Evolutionary conservation across 2,797 vertebrate species (phyloP).

Genomic region (Takifugu ocellatus): DNA sequence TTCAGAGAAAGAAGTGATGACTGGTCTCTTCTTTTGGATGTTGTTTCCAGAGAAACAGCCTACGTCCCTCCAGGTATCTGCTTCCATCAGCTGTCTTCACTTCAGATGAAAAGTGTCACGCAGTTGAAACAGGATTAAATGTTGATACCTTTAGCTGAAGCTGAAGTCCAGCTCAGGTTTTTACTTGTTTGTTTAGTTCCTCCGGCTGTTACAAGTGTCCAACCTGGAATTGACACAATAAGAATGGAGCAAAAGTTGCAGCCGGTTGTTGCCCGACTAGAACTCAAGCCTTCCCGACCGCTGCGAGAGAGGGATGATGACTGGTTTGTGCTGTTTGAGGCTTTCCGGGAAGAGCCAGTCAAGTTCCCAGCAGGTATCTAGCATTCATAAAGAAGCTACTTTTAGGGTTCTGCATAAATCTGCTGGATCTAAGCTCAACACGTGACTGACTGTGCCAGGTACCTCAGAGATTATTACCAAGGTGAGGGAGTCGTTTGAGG

Average conservation of each 20-base stretch:
- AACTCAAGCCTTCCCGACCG: constrained; percentile 24
- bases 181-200: constrained; percentile 27
- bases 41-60: constrained; percentile 38
- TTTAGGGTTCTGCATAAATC: background rate
- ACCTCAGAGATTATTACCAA: constrained; percentile 31
- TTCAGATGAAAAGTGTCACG: background rate
- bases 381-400: background rate
- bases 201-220: constrained; percentile 12
- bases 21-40: constrained; percentile 60
- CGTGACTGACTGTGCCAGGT: constrained; percentile 40
- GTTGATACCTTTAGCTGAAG: background rate
- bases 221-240: constrained; percentile 27
- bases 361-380: constrained; percentile 48
- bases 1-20: constrained; percentile 52
- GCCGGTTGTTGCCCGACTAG: constrained; percentile 22
- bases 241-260: constrained; percentile 16
- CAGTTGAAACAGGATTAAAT: background rate
- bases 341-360: constrained; percentile 21
- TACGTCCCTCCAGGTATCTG: constrained; percentile 58
- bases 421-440: background rate
- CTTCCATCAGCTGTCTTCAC: background rate
- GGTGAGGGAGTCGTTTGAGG: constrained; percentile 24
- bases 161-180: background rate
- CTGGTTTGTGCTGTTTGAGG: constrained; percentile 55
- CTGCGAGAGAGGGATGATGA: constrained; percentile 50